phyloP scores from a whole-genome alignment of 2,113 vertebrate species.

The Catharus minimus region DNA sequence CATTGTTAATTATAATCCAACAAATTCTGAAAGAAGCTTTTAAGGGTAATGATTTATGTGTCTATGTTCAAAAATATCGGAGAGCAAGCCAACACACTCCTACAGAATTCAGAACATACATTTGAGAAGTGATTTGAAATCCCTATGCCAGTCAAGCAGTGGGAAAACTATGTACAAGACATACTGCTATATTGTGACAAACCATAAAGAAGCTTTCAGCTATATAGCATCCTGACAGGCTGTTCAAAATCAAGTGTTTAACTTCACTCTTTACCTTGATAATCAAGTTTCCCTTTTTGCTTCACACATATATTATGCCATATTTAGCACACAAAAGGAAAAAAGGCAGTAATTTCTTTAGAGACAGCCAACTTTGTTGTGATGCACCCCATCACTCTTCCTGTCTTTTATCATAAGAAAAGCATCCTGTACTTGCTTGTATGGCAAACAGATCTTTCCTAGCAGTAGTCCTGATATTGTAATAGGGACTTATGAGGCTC shows the following conservation, averaged over 20 bases:
- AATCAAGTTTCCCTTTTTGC: background rate
- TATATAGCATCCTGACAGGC: background rate
- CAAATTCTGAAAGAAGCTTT: constrained; percentile 29
- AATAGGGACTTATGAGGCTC: background rate
- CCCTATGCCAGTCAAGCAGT: background rate
- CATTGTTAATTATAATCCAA: constrained; percentile 41
- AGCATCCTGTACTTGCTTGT: background rate
- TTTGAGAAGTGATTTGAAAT: constrained; percentile 29
- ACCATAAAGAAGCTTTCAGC: constrained; percentile 25
- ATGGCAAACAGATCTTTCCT: background rate
- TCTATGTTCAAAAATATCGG: constrained; percentile 3
- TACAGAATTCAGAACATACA: constrained; percentile 9
- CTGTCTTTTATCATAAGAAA: background rate
- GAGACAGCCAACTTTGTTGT: background rate
- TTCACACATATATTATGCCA: background rate
- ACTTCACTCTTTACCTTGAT: constrained; percentile 14
- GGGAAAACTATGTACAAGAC: background rate
- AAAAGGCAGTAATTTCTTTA: background rate
- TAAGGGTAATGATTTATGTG: constrained; percentile 7
- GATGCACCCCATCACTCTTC: background rate
- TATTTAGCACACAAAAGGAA: background rate
- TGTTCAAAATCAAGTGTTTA: constrained; percentile 38
- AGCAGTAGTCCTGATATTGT: background rate
- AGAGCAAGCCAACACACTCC: background rate
- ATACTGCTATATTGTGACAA: constrained; percentile 35